These are phyloP conservation scores for Pluvianellus socialis DNA, from an alignment of 2,113 vertebrate genomes.

Conservation along the genomic window DNA sequence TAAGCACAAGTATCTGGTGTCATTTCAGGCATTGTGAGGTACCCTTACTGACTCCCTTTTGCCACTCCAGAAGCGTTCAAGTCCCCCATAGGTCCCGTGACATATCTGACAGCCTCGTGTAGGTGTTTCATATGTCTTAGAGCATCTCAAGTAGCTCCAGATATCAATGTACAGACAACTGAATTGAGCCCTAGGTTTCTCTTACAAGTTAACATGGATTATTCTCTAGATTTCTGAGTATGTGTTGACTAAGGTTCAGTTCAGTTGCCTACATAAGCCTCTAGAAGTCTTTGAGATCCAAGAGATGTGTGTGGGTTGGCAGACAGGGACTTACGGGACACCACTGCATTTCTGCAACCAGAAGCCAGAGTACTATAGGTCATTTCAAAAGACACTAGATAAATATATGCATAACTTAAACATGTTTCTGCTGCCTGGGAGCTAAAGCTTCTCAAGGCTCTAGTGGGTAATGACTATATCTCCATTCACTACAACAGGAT, in stretches of 20 bases:
- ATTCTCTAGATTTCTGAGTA: background rate
- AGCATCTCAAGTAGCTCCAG: background rate
- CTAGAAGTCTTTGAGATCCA: background rate
- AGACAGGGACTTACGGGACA: background rate
- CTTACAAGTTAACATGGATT: background rate
- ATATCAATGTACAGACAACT: background rate
- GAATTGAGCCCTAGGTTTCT: background rate
- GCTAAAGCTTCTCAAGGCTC: background rate
- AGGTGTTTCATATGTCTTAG: background rate
- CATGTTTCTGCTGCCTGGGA: background rate
- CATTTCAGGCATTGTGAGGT: background rate
- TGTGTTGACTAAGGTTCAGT: background rate
- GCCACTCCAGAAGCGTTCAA: background rate
- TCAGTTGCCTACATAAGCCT: background rate
- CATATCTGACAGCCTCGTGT: background rate
- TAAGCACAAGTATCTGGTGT: background rate
- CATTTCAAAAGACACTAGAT: background rate
- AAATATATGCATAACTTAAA: background rate
- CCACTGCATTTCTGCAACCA: background rate
- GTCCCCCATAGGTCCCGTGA: background rate
- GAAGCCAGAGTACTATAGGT: background rate
- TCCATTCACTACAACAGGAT: background rate
- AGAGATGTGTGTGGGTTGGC: background rate
- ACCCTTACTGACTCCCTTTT: background rate
- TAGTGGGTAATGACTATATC: background rate